phyloP scores from a whole-genome alignment of 1,140 invertebrate genomes.

The Samia ricini region DNA sequence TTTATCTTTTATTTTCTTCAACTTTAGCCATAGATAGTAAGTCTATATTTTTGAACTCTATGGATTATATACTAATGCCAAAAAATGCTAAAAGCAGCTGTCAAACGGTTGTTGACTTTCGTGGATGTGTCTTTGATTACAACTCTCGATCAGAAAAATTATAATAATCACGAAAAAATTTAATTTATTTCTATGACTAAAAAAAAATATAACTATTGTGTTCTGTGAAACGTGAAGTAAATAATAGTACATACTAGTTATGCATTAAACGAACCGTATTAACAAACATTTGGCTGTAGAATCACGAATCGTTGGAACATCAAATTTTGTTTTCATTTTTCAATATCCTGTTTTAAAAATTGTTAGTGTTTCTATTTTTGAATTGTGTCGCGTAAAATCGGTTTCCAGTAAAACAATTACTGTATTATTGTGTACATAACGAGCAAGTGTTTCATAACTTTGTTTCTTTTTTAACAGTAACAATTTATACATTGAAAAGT shows the following conservation, averaged over 20 bases:
- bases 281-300: constrained; percentile 12
- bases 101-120: constrained; percentile 70
- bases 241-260: neutral
- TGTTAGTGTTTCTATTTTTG: neutral
- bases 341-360: constrained; percentile 25
- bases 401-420: neutral
- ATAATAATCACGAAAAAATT: constrained; percentile 18
- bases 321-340: constrained; percentile 18
- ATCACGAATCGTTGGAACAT: neutral
- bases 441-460: neutral
- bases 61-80: constrained; percentile 14
- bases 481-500: neutral
- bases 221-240: neutral
- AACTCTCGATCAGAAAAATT: neutral
- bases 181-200: constrained; percentile 23
- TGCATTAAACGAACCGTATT: neutral
- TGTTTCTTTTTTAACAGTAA: neutral
- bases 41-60: neutral
- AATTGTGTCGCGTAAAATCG: neutral
- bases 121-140: constrained; percentile 25
- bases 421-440: neutral
- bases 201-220: constrained; percentile 23
- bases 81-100: constrained; percentile 26
- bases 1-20: too few species aligned
- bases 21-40: neutral